Evolutionary conservation across 2,797 vertebrate species (phyloP), one percentile per base, ranked within the genome.

Genomic region (Ctenopoma multispine): DNA sequence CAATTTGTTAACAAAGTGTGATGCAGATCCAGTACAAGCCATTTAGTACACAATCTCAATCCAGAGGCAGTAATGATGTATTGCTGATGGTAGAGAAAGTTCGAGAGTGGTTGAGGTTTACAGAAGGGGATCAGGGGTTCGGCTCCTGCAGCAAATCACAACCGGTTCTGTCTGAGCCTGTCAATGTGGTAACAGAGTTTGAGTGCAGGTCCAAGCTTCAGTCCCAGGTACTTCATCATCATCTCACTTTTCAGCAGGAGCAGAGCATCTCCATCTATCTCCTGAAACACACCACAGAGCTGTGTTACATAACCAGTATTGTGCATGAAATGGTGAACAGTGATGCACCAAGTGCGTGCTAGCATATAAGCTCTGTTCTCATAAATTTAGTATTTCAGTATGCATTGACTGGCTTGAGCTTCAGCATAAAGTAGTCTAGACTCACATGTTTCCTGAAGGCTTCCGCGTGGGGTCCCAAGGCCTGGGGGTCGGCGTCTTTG

Each of bases 191-290:
- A 96, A 86, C 97, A 98, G 69, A 99, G 96, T 91, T 99, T 99
- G 85, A 98, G 93, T 0, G 97, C 96, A 0, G 97, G 97, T 63
- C 97, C 97, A 77, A 99, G 90, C 92, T 99, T 99, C 87, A 98
- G 94, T 84, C 97, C 97, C 89, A 99, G 91, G 81, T 99, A 99
- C 90, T 98, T 99, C 97, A 99, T 99, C 91, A 98, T 95, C 97
- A 97, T 96, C 86, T 99, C 97, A 6, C 97, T 99, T 91, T 95
- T 98, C 91, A 98, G 93, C 89, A 99, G 84, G 61, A 99, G 77
- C 73, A 99, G 92, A 63, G 97, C 97, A 29, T 97, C 95, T 68
- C 97, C 97, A 6, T 99, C 97, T 68, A 98, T 99, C 92, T 99
- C 97, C 97, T 99, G 87, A 55, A 90, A 84, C 40, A 79, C 13